phyloP scores from a whole-genome alignment of 1,140 invertebrate species.

The Latrodectus geometricus region DNA sequence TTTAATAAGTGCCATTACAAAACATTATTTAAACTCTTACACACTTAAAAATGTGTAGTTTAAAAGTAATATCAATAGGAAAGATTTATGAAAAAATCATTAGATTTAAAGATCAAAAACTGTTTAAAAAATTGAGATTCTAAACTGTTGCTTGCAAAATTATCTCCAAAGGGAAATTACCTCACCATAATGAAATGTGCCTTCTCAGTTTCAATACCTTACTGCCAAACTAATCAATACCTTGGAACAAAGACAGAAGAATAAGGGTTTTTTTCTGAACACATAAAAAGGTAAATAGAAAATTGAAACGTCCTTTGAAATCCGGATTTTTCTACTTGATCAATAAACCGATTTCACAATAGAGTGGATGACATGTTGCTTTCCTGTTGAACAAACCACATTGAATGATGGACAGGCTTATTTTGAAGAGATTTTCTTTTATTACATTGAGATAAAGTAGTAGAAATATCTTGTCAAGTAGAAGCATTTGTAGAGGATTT shows the following conservation, averaged over 20 bases:
- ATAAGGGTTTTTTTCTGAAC: not conserved
- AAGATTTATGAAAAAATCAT: too few species aligned
- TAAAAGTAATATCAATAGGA: too few species aligned
- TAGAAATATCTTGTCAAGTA: not conserved
- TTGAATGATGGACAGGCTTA: not conserved
- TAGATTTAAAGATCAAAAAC: too few species aligned
- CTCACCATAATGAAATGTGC: not conserved
- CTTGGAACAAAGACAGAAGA: not conserved
- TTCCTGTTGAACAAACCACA: slow-evolving; percentile 25
- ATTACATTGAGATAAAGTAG: not conserved
- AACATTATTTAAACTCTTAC: too few species aligned
- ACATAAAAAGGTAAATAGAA: slow-evolving; percentile 14
- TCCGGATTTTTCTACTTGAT: not conserved
- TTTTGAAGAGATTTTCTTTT: not conserved
- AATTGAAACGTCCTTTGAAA: slow-evolving; percentile 15
- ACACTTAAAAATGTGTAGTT: too few species aligned
- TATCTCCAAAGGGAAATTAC: not conserved
- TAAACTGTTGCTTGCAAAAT: too few species aligned
- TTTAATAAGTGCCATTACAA: too few species aligned
- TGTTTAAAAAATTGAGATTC: too few species aligned
- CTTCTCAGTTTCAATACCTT: slow-evolving; percentile 13
- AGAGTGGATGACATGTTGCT: slow-evolving; percentile 19
- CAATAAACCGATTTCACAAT: slow-evolving; percentile 17
- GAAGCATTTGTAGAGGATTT: not conserved
- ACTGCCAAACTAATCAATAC: slow-evolving; percentile 25